Evolutionary conservation across 2,113 vertebrate genomes (phyloP).

Genomic region (Thomomys bottae): DNA sequence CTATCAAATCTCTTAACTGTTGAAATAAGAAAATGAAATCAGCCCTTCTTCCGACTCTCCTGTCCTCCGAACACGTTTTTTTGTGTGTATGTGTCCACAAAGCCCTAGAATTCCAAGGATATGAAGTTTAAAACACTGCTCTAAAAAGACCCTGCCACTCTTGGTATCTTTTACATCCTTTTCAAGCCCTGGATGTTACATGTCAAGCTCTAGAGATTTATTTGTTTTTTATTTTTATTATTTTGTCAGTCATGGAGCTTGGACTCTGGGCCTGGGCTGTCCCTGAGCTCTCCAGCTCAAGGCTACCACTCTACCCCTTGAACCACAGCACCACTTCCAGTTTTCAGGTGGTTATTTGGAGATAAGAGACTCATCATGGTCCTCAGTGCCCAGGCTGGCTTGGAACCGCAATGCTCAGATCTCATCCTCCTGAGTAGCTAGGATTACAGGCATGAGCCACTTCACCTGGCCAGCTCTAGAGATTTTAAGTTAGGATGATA

Average conservation of each 20-base stretch:
- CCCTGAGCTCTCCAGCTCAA: too few relatives aligned
- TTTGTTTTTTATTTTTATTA: too few relatives aligned
- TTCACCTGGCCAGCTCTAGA: neutral
- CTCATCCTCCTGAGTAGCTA: too few relatives aligned
- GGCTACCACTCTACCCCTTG: too few relatives aligned
- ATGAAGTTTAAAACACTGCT: neutral
- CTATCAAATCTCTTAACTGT: neutral
- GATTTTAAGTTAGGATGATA: neutral
- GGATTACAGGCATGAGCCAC: too few relatives aligned
- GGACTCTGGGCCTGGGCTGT: too few relatives aligned
- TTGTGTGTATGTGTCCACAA: neutral
- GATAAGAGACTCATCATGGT: too few relatives aligned
- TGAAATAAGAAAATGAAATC: slow-evolving; percentile 24
- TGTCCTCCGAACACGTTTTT: neutral
- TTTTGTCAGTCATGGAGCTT: too few relatives aligned
- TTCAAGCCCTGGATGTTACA: neutral
- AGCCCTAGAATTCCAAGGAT: neutral
- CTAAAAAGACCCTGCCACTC: neutral
- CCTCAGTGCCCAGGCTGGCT: too few relatives aligned
- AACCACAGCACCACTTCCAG: too few relatives aligned
- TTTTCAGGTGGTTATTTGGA: too few relatives aligned
- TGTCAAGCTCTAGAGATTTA: neutral
- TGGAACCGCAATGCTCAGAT: too few relatives aligned
- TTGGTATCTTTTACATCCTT: neutral
- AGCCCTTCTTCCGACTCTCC: neutral